Evolutionary conservation across 2,888 invertebrate species (phyloP), one percentile per base, ranked within the genome.

Genomic region (Chrysolina oricalcia): DNA sequence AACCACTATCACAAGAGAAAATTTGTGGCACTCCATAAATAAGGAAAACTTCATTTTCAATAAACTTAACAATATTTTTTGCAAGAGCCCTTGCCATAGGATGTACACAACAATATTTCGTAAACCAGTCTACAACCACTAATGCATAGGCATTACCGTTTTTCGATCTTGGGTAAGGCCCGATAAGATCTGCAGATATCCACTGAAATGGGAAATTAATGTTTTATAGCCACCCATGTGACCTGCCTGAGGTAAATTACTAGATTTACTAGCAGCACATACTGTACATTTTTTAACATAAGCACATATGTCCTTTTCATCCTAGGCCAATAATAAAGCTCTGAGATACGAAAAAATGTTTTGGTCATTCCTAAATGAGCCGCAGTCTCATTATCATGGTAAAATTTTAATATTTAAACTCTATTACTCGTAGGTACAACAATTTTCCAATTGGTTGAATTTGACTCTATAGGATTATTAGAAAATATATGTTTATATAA

Each of bases 1-100:
- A 64, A 11, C 70, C 78, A 74, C 76, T 80, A 43, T 79, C 78
- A 41, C 46, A 53, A 15, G 50, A 43, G 46, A 76, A 66, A 53
- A 78, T 56, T 64, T 74, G 74, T 21, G 70, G 70, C 11, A 78
- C 75, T n/a, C 75, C 77, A 75, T 66, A 68, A 67, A 76, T 68
- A 21, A 76, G 27, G 43, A 79, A 79, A 6, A 80, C 75, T n/a
- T 79, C 50, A 56, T 77, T 77, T 62, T 77, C 75, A 11, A 79
- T 19, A 46, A 69, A 79, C 23, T 76, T 76, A 8, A 69, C 27
- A 41, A 77, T 77, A 19, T 21, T 43, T 41, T 21, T 17, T 10
- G 74, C 41, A 6, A 73, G 73, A 19, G 73, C 70, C 35, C 72
- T 67, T 2, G 23, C 19, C 46, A 62, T 46, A 0, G 71, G 27